Conservation (phyloP, 2,888 invertebrate species). For the Caenorhabditis macrosperma region DNA sequence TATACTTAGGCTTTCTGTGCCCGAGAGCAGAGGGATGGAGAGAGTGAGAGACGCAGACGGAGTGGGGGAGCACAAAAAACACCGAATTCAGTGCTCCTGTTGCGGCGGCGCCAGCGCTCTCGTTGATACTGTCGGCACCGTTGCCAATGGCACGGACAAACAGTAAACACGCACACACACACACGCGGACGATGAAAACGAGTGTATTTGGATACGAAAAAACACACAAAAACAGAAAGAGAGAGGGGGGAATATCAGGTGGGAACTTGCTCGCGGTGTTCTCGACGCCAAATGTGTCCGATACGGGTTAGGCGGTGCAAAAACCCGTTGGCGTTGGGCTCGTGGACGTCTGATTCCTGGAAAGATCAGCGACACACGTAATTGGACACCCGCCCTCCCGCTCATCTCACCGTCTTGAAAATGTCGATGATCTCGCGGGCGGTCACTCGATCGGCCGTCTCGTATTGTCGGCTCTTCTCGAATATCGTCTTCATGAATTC, state of each 20-base stretch:
- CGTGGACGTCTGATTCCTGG: conserved; percentile 10
- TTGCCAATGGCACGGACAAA: not conserved
- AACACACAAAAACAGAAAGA: not conserved
- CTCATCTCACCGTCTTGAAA: conserved; percentile 23
- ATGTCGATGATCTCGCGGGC: conserved; percentile 29
- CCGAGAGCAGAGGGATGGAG: not conserved
- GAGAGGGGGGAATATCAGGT: not conserved
- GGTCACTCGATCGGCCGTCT: conserved; percentile 14
- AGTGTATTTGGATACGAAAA: conserved; percentile 12
- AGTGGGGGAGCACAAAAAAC: conserved; percentile 14
- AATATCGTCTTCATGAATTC: conserved; percentile 16
- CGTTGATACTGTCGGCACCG: conserved; percentile 17
- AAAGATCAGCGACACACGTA: conserved; percentile 3
- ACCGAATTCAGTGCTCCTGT: not conserved
- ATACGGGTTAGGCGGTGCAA: not conserved
- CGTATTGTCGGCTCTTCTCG: conserved; percentile 27
- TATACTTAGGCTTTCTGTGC: conserved; percentile 31
- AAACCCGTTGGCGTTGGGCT: not conserved
- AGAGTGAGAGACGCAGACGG: too few relatives aligned
- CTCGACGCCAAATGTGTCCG: not conserved
- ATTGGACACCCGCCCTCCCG: not conserved
- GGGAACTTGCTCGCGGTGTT: not conserved
- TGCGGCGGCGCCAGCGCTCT: not conserved
- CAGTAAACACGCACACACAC: conserved; percentile 3
- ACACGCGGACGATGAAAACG: conserved; percentile 2